Conservation (phyloP, 1,140 invertebrate species). For the Sarcophaga peregrina region DNA sequence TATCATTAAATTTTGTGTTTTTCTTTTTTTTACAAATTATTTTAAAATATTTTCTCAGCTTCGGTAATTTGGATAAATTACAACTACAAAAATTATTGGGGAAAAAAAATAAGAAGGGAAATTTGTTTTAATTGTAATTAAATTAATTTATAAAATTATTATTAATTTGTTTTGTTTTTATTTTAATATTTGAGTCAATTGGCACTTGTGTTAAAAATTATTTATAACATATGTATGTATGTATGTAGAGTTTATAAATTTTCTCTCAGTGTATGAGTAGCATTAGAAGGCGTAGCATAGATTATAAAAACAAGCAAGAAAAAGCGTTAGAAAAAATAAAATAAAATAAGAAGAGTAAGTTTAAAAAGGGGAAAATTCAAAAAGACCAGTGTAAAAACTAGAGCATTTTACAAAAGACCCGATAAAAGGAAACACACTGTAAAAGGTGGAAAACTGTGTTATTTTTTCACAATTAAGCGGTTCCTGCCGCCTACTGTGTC, state of each 20-base stretch:
- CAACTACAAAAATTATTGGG: neutral
- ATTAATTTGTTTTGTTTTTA: slow-evolving; percentile 9
- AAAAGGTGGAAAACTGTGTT: neutral
- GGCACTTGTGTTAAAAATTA: slow-evolving; percentile 44
- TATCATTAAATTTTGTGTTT: neutral
- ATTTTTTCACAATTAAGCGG: slow-evolving; percentile 2
- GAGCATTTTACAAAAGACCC: neutral
- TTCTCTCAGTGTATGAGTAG: slow-evolving; percentile 29
- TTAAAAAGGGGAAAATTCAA: neutral
- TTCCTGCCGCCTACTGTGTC: slow-evolving; percentile 32
- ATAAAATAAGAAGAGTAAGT: neutral
- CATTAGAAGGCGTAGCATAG: neutral
- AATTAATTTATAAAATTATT: slow-evolving; percentile 18
- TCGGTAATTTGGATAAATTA: neutral
- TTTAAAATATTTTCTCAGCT: no score
- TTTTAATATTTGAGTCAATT: slow-evolving; percentile 41
- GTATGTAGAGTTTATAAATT: slow-evolving; percentile 2
- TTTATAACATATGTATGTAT: slow-evolving; percentile 12
- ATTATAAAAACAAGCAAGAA: slow-evolving; percentile 21
- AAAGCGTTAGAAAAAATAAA: neutral
- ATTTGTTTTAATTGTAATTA: slow-evolving; percentile 24
- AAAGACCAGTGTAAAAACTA: neutral
- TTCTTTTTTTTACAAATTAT: neutral
- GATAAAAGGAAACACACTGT: neutral
- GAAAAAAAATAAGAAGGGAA: neutral